These are phyloP conservation scores for Amphipoea lucens DNA, from an alignment of 2,888 invertebrate genomes.

Conservation along the genomic window DNA sequence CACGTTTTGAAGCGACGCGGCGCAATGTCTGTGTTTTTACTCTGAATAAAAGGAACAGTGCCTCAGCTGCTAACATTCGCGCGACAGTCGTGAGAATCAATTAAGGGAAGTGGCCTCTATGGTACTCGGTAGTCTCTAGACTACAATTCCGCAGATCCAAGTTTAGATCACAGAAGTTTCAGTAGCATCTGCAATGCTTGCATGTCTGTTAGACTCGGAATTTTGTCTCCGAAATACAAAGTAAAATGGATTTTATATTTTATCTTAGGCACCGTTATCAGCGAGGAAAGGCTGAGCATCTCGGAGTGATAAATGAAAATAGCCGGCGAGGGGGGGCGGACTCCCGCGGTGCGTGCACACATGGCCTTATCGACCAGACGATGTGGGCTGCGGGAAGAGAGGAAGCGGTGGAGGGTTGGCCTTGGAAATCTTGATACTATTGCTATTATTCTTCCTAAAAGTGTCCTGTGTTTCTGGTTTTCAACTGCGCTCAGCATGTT, in stretches of 20 bases:
- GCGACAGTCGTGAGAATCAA: conserved; percentile 61
- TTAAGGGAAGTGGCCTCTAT: conserved; percentile 57
- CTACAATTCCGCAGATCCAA: conserved; percentile 54
- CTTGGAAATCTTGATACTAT: background rate
- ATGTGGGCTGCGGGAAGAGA: conserved; percentile 66
- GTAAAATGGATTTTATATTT: conserved; percentile 50
- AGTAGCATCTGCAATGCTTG: conserved; percentile 24
- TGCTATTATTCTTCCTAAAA: background rate
- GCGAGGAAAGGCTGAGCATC: conserved; percentile 76
- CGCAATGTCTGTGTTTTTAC: conserved; percentile 54
- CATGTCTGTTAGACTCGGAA: conserved; percentile 1
- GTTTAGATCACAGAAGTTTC: conserved; percentile 55
- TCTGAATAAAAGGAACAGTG: conserved; percentile 47
- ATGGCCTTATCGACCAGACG: conserved; percentile 86
- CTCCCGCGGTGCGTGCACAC: conserved; percentile 89
- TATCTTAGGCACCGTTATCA: conserved; percentile 63
- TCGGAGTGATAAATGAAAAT: conserved; percentile 89
- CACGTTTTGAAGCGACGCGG: conserved; percentile 40
- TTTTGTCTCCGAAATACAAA: conserved; percentile 10
- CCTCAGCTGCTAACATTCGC: conserved; percentile 56
- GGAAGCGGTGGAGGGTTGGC: conserved; percentile 63
- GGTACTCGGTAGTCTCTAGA: conserved; percentile 45
- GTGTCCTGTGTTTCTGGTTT: background rate
- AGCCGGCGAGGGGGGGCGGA: conserved; percentile 85
- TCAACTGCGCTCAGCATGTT: background rate